Base-by-base conservation (phyloP, 1,140 invertebrate species). In the Cyphomyrmex costatus region DNA sequence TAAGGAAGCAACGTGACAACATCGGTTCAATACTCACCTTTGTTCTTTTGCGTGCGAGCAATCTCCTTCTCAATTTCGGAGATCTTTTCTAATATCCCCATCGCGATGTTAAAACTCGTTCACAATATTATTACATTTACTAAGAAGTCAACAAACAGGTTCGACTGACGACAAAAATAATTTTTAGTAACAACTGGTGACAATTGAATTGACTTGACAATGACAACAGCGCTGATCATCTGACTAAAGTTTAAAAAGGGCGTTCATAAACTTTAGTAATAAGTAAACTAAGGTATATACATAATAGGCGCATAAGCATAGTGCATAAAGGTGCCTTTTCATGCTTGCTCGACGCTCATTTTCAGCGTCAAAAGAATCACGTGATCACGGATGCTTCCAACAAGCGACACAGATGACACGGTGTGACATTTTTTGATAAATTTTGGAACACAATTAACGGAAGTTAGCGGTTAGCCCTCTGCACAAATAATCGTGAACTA, bases 31-130 rank as follows among this genome's bases (percentile, higher is more conserved):
- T 6, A 80, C 89, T 90, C 96, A 99, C 99, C 99, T 98, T 99
- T 99, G 96, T 99, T 99, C 95, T 99, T 99, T 95, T 99, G 99
- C 33, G 99, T 99, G 90, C 99, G 96, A 7, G 98, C 97, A 73
- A 99, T 99, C 97, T 99, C 99, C 91, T 97, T 98, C 94, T 99
- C 99, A 82, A 99, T 99, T 96, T 99, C 99, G 0, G 98, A 97
- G 94, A 99, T 99, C 96, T 99, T 99, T 93, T 99, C 99, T 90
- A 99, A 95, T 94, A 99, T 99, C 88, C 99, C 99, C 99, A 99
- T 99, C 36, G 51, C 79, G 27, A 73, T 53, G 21, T 16, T 16
- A 70, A 76, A 36, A 61, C 49, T n/a, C 8, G 27, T 49, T 21
- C 30, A 33, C 70, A 2, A 36, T 27, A 61, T 73, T 68, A 46